phyloP scores from a whole-genome alignment of 1,140 invertebrate genomes.

The Eurosta solidaginis region DNA sequence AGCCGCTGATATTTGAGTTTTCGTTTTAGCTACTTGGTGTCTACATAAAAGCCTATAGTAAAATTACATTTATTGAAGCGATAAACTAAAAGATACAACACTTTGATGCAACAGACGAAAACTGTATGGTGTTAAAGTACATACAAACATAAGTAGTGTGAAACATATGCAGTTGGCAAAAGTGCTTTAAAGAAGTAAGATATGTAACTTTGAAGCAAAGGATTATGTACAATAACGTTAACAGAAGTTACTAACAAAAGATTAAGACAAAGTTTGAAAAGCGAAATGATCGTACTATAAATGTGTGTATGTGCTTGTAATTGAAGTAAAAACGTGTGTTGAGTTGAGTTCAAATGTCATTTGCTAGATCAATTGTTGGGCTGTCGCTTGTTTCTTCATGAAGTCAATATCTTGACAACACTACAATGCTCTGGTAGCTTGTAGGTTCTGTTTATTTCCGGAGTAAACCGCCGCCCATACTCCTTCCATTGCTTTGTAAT shows the following conservation, averaged over 20 bases:
- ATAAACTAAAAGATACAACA: slow-evolving; percentile 24
- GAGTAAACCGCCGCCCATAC: no score
- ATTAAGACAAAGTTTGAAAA: background rate
- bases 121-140: background rate
- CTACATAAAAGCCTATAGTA: slow-evolving; percentile 7
- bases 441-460: no score
- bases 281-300: background rate
- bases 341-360: background rate
- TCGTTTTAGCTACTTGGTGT: slow-evolving; percentile 3
- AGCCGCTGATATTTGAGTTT: background rate
- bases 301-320: background rate
- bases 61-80: slow-evolving; percentile 12
- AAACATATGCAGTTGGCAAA: background rate
- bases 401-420: no score
- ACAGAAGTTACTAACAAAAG: background rate
- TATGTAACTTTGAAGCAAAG: no score
- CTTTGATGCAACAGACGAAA: background rate
- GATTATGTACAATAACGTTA: no score
- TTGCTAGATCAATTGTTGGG: background rate
- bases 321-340: background rate
- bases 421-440: no score
- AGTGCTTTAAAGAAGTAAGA: background rate
- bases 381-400: no score
- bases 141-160: background rate
- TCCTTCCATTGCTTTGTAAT: no score